A percentile compares a stretch with the other conserved stretches of the same genome.
phyloP scores from a whole-genome alignment of 1,140 invertebrate species.

The Holotrichia oblita region DNA sequence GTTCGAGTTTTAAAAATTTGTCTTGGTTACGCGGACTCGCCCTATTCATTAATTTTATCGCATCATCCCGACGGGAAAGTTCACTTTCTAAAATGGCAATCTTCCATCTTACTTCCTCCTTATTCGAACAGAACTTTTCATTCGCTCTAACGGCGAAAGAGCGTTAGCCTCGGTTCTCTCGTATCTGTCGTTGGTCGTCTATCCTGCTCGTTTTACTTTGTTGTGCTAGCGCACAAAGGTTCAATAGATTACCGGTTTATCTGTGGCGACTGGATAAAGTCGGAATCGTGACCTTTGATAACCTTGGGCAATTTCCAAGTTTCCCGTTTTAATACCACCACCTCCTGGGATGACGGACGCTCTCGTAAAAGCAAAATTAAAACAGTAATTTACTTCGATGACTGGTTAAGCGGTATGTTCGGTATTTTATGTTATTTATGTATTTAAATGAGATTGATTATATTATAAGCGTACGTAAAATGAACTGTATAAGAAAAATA shows the following conservation, averaged over 20 bases:
- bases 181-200: conserved; percentile 16
- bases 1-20: conserved; percentile 24
- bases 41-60: conserved; percentile 36
- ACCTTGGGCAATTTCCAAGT: conserved; percentile 36
- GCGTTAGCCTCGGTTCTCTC: not conserved
- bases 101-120: not conserved
- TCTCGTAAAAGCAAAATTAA: conserved; percentile 33
- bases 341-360: conserved; percentile 22
- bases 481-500: too few relatives aligned
- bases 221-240: conserved; percentile 31
- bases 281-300: conserved; percentile 33
- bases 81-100: conserved; percentile 34
- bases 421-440: not conserved
- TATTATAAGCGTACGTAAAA: not conserved
- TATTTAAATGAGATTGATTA: conserved; percentile 28
- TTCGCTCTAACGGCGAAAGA: not conserved
- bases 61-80: conserved; percentile 30
- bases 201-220: conserved; percentile 21
- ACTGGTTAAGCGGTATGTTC: conserved; percentile 9
- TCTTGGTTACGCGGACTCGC: conserved; percentile 24
- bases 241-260: conserved; percentile 35
- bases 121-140: not conserved
- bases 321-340: conserved; percentile 23
- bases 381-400: conserved; percentile 18
- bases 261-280: conserved; percentile 21